These are phyloP conservation scores for Ginglymostoma cirratum DNA, from an alignment of 2,113 vertebrate genomes.

Conservation along the genomic window DNA sequence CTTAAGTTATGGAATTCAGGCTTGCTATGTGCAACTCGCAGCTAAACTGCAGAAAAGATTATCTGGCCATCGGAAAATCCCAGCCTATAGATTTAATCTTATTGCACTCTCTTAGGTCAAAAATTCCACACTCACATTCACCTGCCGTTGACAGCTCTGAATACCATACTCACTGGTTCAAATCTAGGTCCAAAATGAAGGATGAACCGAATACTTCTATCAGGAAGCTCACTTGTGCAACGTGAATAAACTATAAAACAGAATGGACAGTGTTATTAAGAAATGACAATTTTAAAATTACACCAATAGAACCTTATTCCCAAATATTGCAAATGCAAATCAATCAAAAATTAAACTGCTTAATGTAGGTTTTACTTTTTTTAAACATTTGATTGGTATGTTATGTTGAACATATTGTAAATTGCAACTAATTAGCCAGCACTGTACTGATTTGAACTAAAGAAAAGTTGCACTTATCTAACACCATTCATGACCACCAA, in stretches of 20 bases:
- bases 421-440: background rate
- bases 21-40: too few relatives aligned
- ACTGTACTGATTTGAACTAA: background rate
- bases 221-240: conserved; percentile 78
- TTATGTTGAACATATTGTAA: background rate
- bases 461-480: background rate
- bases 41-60: too few relatives aligned
- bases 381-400: background rate
- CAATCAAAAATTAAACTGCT: too few relatives aligned
- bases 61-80: too few relatives aligned
- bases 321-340: too few relatives aligned
- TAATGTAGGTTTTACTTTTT: background rate
- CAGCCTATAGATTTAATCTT: background rate
- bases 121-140: background rate
- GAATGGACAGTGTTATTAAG: background rate
- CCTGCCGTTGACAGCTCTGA: background rate
- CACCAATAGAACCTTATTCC: background rate
- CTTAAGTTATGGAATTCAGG: too few relatives aligned
- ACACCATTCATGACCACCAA: background rate
- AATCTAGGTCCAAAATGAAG: conserved; percentile 78
- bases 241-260: conserved; percentile 63
- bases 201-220: conserved; percentile 69
- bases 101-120: background rate
- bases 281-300: background rate
- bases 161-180: conserved; percentile 74